phyloP scores from a whole-genome alignment of 2,888 invertebrate species.

The Cataglyphis rosenhaueri region DNA sequence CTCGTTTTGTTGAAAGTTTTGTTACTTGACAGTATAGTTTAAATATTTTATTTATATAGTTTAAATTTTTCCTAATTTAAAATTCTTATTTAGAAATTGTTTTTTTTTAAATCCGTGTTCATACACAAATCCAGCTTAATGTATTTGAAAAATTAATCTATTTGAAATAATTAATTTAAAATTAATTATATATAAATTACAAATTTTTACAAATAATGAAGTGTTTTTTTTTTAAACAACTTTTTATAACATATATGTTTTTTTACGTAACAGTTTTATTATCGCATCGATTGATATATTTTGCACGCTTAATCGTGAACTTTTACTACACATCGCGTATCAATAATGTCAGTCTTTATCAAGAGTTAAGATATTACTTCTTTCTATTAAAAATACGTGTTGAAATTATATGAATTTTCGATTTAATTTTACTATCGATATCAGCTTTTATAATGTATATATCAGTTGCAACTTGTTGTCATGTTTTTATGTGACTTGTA shows the following conservation, averaged over 20 bases:
- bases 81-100: neutral
- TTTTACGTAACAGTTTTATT: neutral
- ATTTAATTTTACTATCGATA: neutral
- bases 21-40: neutral
- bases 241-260: neutral
- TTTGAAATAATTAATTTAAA: neutral
- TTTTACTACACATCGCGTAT: neutral
- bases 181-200: neutral
- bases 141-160: neutral
- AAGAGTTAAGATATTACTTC: slow-evolving; percentile 15
- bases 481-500: neutral
- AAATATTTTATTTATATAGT: neutral
- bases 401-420: neutral
- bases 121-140: neutral
- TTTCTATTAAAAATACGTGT: neutral
- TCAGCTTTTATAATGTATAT: neutral
- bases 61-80: neutral
- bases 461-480: neutral
- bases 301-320: slow-evolving; percentile 13
- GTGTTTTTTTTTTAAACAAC: neutral
- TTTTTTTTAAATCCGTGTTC: neutral
- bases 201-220: neutral
- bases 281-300: neutral
- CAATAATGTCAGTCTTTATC: neutral
- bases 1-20: neutral